Evolutionary conservation across 1,140 invertebrate genomes (phyloP).

Genomic region (Habropoda laboriosa): DNA sequence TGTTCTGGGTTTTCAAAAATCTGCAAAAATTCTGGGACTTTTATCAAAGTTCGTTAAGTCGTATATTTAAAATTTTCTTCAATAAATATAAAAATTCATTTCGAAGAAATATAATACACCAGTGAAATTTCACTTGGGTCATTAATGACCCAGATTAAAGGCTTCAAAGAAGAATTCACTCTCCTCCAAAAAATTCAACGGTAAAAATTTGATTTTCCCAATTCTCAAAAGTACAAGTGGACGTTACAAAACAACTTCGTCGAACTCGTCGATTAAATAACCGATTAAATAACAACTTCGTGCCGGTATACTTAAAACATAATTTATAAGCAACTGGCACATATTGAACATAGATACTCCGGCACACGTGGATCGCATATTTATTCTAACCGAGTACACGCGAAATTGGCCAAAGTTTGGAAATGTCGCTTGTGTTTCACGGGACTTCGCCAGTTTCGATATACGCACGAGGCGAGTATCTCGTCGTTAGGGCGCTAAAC

Average conservation of each 20-base stretch:
- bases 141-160: no score
- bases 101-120: no score
- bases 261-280: not conserved
- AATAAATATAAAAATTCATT: no score
- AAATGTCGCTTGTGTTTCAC: slow-evolving; percentile 20
- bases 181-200: no score
- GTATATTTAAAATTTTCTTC: no score
- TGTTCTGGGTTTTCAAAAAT: no score
- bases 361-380: slow-evolving; percentile 18
- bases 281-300: not conserved
- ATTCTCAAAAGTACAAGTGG: not conserved
- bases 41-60: no score
- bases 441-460: slow-evolving; percentile 1
- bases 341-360: not conserved
- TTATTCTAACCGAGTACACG: slow-evolving; percentile 27
- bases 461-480: slow-evolving; percentile 29
- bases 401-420: slow-evolving; percentile 33
- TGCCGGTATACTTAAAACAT: not conserved
- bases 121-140: no score
- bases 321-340: slow-evolving; percentile 9
- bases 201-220: no score
- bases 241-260: not conserved
- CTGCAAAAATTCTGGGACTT: no score
- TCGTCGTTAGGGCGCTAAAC: slow-evolving; percentile 56
- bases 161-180: no score